These are phyloP conservation scores for Anodontia alba DNA, from an alignment of 2,888 invertebrate genomes.

Conservation along the genomic window DNA sequence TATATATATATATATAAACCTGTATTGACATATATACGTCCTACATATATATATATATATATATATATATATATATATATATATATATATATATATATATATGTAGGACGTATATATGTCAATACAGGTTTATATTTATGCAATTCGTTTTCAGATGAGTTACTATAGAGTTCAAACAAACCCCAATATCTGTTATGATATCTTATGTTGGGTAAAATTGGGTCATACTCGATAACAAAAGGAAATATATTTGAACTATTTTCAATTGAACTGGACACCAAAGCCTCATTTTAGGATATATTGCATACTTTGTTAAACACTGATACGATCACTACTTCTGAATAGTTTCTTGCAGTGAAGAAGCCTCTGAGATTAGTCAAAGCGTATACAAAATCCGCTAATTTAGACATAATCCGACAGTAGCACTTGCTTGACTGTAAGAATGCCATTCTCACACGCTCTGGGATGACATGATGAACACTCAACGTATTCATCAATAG, in stretches of 20 bases:
- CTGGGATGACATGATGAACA: too few species aligned
- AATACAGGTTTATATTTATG: too few species aligned
- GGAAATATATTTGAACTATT: too few species aligned
- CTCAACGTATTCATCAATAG: conserved; percentile 20
- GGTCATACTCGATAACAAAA: conserved; percentile 12
- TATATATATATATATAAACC: too few species aligned
- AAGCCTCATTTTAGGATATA: background rate
- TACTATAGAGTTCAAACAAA: background rate
- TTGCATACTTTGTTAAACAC: too few species aligned
- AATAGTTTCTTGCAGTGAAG: conserved; percentile 23
- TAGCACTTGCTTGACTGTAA: conserved; percentile 36
- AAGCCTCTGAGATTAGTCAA: background rate
- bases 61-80: too few species aligned
- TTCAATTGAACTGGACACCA: background rate
- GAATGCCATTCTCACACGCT: conserved; percentile 24
- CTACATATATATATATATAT: too few species aligned
- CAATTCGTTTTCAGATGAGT: background rate
- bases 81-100: too few species aligned
- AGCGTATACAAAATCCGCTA: conserved; percentile 21
- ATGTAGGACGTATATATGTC: background rate
- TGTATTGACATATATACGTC: too few species aligned
- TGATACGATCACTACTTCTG: background rate
- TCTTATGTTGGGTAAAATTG: conserved; percentile 25
- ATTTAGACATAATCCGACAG: conserved; percentile 26
- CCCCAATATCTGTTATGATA: conserved; percentile 10